A percentile compares a stretch with the other conserved stretches of the same genome.
Conservation (phyloP, 1,140 invertebrate species). For the Magallana angulata region DNA sequence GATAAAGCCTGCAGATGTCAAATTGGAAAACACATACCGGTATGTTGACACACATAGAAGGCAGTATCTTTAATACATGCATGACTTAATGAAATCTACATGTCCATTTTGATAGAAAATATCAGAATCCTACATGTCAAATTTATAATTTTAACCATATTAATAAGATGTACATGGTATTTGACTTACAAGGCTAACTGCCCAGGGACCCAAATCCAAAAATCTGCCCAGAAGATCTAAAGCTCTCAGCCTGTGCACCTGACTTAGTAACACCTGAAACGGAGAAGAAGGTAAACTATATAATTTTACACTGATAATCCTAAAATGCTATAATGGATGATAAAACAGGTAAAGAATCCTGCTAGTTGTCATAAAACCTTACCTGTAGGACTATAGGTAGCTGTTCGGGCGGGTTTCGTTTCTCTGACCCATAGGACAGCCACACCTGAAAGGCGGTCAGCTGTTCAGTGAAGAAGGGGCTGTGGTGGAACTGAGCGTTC, state of each 20-base stretch:
- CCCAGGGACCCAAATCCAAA: conserved; percentile 97
- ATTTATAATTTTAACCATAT: too few species aligned
- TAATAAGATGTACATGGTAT: not conserved
- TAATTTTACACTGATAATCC: not conserved
- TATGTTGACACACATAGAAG: too few species aligned
- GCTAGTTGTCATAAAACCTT: conserved; percentile 23
- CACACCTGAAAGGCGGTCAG: conserved; percentile 98
- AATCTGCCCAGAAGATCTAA: conserved; percentile 97
- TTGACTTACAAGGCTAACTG: conserved; percentile 88
- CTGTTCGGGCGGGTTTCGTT: conserved; percentile 93
- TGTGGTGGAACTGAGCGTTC: conserved; percentile 73
- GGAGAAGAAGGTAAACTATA: conserved; percentile 22
- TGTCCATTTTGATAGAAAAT: too few species aligned
- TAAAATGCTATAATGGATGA: not conserved
- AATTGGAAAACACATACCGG: too few species aligned
- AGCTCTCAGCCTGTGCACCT: conserved; percentile 96
- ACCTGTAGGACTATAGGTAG: conserved; percentile 97
- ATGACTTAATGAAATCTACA: too few species aligned
- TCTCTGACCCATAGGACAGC: conserved; percentile 90
- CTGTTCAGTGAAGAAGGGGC: conserved; percentile 98
- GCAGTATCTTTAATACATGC: too few species aligned
- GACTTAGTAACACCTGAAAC: conserved; percentile 92
- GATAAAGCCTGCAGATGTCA: conserved; percentile 86
- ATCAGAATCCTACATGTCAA: too few species aligned
- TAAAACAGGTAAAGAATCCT: not conserved